These are phyloP conservation scores for Entomobrya multifasciata DNA, from an alignment of 2,888 invertebrate species.

Conservation along the genomic window DNA sequence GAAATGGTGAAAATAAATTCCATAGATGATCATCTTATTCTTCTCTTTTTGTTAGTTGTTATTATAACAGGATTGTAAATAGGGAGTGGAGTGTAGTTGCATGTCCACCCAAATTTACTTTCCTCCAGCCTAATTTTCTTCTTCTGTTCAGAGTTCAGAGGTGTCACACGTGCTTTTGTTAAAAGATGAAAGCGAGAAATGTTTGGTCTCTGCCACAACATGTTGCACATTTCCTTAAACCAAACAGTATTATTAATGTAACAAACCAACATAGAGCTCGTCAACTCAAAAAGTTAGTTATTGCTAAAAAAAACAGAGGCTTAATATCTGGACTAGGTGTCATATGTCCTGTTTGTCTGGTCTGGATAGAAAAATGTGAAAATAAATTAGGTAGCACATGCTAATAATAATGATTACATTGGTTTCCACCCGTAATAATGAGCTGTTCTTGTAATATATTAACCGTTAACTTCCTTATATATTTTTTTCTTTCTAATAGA, in stretches of 20 bases:
- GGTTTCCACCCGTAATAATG: constrained; percentile 27
- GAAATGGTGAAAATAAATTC: not conserved
- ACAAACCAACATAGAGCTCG: not conserved
- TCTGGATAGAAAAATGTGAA: constrained; percentile 50
- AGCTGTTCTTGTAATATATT: not conserved
- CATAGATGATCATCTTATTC: not conserved
- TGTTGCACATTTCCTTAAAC: not conserved
- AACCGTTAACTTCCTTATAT: not conserved
- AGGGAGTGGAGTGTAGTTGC: constrained; percentile 17
- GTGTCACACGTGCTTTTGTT: constrained; percentile 24
- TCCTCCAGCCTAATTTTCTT: not conserved
- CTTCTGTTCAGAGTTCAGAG: constrained; percentile 18
- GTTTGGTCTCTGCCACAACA: not conserved
- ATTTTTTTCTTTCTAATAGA: not conserved
- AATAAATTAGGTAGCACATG: constrained; percentile 66
- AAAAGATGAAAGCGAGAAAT: constrained; percentile 46
- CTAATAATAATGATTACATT: constrained; percentile 58
- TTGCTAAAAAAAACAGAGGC: no score
- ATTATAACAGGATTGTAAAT: not conserved
- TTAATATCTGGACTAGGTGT: no score
- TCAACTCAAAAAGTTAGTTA: no score
- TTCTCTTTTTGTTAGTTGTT: constrained; percentile 15
- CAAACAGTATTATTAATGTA: constrained; percentile 15
- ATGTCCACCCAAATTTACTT: constrained; percentile 45
- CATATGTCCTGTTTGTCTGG: constrained; percentile 53